Evolutionary conservation across 2,113 vertebrate genomes (phyloP).

Genomic region (Casuarius casuarius): DNA sequence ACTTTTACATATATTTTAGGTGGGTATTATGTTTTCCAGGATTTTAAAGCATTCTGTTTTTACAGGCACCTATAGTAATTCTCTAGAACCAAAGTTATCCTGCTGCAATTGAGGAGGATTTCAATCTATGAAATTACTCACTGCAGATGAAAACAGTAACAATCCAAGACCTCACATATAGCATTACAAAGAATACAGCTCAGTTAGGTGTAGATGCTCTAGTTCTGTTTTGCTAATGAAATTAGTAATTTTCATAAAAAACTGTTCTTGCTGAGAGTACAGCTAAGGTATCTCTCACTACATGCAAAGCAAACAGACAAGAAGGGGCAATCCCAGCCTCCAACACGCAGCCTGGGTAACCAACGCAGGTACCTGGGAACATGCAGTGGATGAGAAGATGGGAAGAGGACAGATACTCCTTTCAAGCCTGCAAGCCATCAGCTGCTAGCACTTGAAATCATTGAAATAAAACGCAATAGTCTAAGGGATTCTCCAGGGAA

Average conservation of each 20-base stretch:
- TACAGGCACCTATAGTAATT: background rate
- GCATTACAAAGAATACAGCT: constrained; percentile 32
- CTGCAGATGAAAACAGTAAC: constrained; percentile 32
- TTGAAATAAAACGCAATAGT: background rate
- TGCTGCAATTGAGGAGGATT: background rate
- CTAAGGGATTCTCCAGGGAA: background rate
- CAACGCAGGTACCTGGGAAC: background rate
- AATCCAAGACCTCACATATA: constrained; percentile 6
- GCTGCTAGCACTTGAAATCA: background rate
- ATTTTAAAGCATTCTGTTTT: background rate
- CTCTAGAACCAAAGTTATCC: background rate
- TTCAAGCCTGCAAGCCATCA: background rate
- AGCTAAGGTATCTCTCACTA: background rate
- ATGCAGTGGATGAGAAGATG: background rate
- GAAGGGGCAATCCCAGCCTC: background rate
- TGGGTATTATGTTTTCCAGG: too few relatives aligned
- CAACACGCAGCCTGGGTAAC: rapidly evolving
- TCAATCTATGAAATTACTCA: constrained; percentile 6
- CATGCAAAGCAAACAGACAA: background rate
- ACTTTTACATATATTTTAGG: background rate
- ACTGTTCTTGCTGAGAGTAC: background rate
- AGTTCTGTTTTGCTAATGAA: background rate
- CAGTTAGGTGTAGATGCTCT: constrained; percentile 4
- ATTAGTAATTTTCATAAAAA: background rate
- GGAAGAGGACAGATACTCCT: background rate